Base-by-base conservation (phyloP, 2,113 vertebrate genomes). In the Brachypodius melanocephalos region DNA sequence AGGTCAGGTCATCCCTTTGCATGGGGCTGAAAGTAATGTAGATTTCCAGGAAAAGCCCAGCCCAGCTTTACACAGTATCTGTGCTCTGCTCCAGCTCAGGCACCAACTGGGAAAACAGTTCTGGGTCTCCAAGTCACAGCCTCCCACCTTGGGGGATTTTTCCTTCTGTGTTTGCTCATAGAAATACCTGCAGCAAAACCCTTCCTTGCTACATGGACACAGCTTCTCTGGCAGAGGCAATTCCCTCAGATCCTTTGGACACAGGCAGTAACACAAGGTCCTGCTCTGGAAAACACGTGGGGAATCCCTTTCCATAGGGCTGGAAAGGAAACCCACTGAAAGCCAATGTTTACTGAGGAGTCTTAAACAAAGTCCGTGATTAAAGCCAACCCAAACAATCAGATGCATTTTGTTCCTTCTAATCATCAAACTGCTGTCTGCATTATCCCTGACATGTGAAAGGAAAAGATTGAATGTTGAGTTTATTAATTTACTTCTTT, bases 401-500 rank as follows among this genome's bases (percentile, higher is more conserved):
- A 90, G 75, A 48, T 5, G 16, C 55, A 57, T 83, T 96, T 93
- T 92, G 32, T 90, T 91, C 48, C n/a, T 51, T 86, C 63, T 63
- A 58, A 52, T 88, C 65, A 76, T 49, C 72, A 62, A 74, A 84
- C 68, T 84, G 42, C 49, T 79, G 65, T 65, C 82, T 28, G 36
- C 68, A 85, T 94, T 94, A 89, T 61, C 85, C 42, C 92, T 38
- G 57, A 75, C 91, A 57, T 5, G 31, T 21, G 72, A 93, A 72
- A 63, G 48, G n/a, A 63, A 81, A 96, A 95, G 85, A 94, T 51
- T 96, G 89, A 96, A 88, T 65, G 68, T 69, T 46, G 54, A 79
- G 82, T 83, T 77, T 94, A 96, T 93, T 95, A 88, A 94, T 96
- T 93, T 83, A 85, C 80, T 87, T 87, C 92, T 96, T 91, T 94